Conservation (phyloP, 2,888 invertebrate genomes). For the Cabera pusaria region DNA sequence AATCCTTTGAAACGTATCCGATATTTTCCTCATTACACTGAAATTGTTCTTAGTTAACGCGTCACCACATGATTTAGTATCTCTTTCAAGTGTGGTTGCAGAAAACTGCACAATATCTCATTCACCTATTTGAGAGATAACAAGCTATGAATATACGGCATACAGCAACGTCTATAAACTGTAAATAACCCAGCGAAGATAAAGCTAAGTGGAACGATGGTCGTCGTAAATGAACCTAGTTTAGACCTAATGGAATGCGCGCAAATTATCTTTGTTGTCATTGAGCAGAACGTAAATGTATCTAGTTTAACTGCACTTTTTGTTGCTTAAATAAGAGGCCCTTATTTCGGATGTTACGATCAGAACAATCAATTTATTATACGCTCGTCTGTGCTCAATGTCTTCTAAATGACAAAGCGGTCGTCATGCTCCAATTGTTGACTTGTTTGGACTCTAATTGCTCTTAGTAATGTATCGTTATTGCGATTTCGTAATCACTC, state of each 20-base stretch:
- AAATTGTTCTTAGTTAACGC: too few relatives aligned
- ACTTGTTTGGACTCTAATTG: slow-evolving; percentile 40
- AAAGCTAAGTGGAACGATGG: slow-evolving; percentile 45
- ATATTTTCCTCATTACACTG: slow-evolving; percentile 37
- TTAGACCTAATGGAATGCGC: slow-evolving; percentile 20
- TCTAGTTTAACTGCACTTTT: neutral
- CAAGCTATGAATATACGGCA: slow-evolving; percentile 27
- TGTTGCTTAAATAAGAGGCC: slow-evolving; percentile 17
- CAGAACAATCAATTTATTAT: slow-evolving; percentile 46
- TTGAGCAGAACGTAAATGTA: slow-evolving; percentile 3
- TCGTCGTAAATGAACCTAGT: slow-evolving; percentile 42
- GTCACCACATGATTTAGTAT: too few relatives aligned
- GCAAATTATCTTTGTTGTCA: slow-evolving; percentile 19
- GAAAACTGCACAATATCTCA: slow-evolving; percentile 21
- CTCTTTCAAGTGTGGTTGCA: too few relatives aligned
- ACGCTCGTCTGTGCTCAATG: slow-evolving; percentile 40
- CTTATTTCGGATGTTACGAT: slow-evolving; percentile 28
- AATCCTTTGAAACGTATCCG: slow-evolving; percentile 31
- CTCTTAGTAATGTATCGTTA: slow-evolving; percentile 36
- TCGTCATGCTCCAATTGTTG: slow-evolving; percentile 46
- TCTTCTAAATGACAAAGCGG: slow-evolving; percentile 41
- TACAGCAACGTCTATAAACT: slow-evolving; percentile 36
- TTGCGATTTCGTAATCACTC: slow-evolving; percentile 20
- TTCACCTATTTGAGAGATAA: slow-evolving; percentile 30
- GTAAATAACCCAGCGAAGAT: slow-evolving; percentile 40